These are phyloP conservation scores for Haliclona indistincta DNA, from an alignment of 37 sponge, comb jelly and placozoan genomes.

Conservation along the genomic window DNA sequence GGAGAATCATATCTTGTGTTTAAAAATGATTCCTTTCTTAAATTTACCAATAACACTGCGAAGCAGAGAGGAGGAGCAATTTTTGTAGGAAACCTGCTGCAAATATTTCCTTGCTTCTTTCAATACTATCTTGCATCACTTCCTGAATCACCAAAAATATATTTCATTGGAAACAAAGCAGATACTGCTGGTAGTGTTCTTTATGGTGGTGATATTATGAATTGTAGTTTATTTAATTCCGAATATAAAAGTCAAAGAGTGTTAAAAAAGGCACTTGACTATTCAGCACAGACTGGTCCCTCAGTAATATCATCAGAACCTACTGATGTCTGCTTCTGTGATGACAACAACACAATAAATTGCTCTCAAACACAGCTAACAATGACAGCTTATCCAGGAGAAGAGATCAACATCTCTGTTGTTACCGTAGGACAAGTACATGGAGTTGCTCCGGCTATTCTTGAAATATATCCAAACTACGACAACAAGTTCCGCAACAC, in stretches of 20 bases:
- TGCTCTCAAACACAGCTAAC: background rate
- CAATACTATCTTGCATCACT: too few species aligned
- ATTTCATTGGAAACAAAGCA: slow-evolving; percentile 4
- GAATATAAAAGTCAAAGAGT: too few species aligned
- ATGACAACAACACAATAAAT: background rate
- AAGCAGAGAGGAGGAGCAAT: background rate
- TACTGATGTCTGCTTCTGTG: too few species aligned
- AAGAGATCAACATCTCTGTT: background rate
- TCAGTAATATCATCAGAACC: too few species aligned
- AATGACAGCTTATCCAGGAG: slow-evolving; percentile 7
- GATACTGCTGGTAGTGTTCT: background rate
- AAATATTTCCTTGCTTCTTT: background rate
- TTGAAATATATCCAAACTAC: background rate
- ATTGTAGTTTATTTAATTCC: background rate
- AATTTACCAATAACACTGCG: background rate
- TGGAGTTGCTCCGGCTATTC: background rate
- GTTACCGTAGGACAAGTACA: slow-evolving; percentile 5
- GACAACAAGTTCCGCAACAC: too few species aligned
- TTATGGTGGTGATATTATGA: background rate
- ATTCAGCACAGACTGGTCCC: too few species aligned
- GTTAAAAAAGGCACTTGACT: too few species aligned
- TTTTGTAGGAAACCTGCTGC: background rate
- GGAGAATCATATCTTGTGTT: background rate
- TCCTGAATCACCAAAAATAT: background rate
- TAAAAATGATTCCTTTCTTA: background rate